Base-by-base conservation (phyloP, 2,888 invertebrate genomes). In the Melinopterus prodromus region DNA sequence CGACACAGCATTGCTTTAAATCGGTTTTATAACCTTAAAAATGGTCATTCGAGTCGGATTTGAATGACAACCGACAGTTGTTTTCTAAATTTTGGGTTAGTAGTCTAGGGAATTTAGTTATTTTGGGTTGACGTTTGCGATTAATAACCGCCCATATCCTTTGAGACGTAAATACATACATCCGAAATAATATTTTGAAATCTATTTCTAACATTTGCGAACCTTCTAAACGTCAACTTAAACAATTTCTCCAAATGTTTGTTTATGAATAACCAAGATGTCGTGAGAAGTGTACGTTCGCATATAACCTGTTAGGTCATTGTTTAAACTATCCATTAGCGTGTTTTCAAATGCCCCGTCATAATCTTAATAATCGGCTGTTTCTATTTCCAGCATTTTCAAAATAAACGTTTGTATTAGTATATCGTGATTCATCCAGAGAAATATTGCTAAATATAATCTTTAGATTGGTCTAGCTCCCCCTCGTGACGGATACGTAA, bases 381-480 rank as follows among this genome's bases (percentile, higher is more conserved):
- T 53, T 53, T 53, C 53, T 53, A 53, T 53, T 53, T 53, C 53
- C 53, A 53, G 53, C 53, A 53, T 53, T 53, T 53, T 53, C 53
- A 53, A 53, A 53, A 53, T 53, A 53, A 53, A 53, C 53, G 53
- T 53, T 53, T 53, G 53, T 53, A 12, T 53, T 53, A 2, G 53
- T 53, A 9, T 53, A 9, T 12, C 53, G 53, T 53, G 53, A 53
- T 16, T 26, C 36, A 74, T 74, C 37, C 35, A 14, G 36, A 14
- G 36, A 6, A 74, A 74, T 74, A 53, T 76, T 6, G 5, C 38
- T 76, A 76, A 76, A n/a, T 76, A 76, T 69, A 76, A 37, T 6
- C 75, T 16, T 53, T 53, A 53, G 53, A 53, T 53, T 53, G 53
- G 36, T 74, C 37, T 15, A 15, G 76, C 38, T 53, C 53, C 53